Evolutionary conservation across 2,797 vertebrate species (phyloP).

Genomic region (Echiichthys vipera): DNA sequence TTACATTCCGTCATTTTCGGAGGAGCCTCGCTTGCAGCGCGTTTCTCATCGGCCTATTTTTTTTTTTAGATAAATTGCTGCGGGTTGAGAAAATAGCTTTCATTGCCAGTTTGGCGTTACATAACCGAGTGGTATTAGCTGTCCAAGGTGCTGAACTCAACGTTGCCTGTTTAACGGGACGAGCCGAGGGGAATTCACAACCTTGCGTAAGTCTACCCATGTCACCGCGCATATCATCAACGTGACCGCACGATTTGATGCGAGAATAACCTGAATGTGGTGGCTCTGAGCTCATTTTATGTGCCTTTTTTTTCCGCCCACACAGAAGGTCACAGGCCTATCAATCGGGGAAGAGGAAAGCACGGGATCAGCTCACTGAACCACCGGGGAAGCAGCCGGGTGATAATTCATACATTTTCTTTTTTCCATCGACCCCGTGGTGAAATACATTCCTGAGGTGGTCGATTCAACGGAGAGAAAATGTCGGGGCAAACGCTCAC

Average conservation of each 20-base stretch:
- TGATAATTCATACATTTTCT: constrained; percentile 10
- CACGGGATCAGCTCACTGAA: constrained; percentile 32
- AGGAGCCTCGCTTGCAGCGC: constrained; percentile 4
- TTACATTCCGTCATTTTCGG: constrained; percentile 31
- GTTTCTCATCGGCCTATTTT: constrained; percentile 28
- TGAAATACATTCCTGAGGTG: constrained; percentile 70
- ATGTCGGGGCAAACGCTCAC: constrained; percentile 99
- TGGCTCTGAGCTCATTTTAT: constrained; percentile 30
- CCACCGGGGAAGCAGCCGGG: constrained; percentile 45
- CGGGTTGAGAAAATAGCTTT: constrained; percentile 43
- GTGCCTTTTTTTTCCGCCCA: constrained; percentile 49
- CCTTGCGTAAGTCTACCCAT: constrained; percentile 78
- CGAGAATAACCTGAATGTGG: constrained; percentile 16
- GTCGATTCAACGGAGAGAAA: constrained; percentile 83
- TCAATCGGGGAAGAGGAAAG: constrained; percentile 43
- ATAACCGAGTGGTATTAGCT: constrained; percentile 81
- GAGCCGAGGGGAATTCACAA: constrained; percentile 68
- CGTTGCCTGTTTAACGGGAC: constrained; percentile 61
- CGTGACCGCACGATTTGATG: constrained; percentile 40
- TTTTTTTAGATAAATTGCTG: constrained; percentile 29
- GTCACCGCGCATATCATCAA: constrained; percentile 42
- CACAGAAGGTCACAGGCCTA: constrained; percentile 77
- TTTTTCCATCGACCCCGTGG: constrained; percentile 35
- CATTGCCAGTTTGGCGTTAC: constrained; percentile 73
- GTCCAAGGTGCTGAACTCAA: constrained; percentile 81